Base-by-base conservation (phyloP, 2,797 vertebrate species). In the Oryzias dopingdopingensis region DNA sequence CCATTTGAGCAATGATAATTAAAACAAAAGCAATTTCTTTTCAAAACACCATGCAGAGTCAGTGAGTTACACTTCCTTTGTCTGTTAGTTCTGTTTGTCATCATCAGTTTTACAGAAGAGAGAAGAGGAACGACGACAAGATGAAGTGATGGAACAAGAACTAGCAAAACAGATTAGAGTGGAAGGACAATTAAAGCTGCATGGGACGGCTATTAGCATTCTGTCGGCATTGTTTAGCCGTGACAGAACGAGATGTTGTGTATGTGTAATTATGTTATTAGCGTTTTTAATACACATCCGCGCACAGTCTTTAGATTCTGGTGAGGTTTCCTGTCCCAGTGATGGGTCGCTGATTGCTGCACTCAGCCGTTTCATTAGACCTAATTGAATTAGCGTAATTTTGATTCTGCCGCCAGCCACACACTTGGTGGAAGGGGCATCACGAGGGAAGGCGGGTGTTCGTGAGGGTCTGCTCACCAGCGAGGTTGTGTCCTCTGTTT, bases 381-480 rank as follows among this genome's bases (percentile, higher is more conserved):
- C 77, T 87, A 83, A 90, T 88, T 90, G 74, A 84, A 88, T 88
- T 80, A 85, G 61, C 4, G 42, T 78, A 84, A 82, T 86, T 85
- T 84, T 78, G 74, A 78, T 85, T 59, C 69, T 24, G 73, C 80
- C 70, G 41, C 71, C 76, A 80, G 82, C 73, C 24, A 57, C 73
- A 76, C 66, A 70, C 63, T 81, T 75, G 57, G 52, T 13, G 14
- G 32, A 61, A 43, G 57, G 45, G 8, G 43, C 5, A 49, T 56
- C 65, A 62, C 14, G 43, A 73, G 63, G 40, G 47, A 22, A 4
- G 4, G 4, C 6, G 29, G 24, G 64, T 58, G 64, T 52, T 45
- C 59, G 55, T 49, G 45, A 37, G 40, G 43, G 23, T 67, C 37
- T 56, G 20, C 40, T 46, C 18, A 6, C 17, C 41, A 16, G 52